Percentiles rank a stretch among this genome's conserved stretches.
phyloP scores from a whole-genome alignment of 2,888 invertebrate genomes.

The Nemotelus nigrinus region DNA sequence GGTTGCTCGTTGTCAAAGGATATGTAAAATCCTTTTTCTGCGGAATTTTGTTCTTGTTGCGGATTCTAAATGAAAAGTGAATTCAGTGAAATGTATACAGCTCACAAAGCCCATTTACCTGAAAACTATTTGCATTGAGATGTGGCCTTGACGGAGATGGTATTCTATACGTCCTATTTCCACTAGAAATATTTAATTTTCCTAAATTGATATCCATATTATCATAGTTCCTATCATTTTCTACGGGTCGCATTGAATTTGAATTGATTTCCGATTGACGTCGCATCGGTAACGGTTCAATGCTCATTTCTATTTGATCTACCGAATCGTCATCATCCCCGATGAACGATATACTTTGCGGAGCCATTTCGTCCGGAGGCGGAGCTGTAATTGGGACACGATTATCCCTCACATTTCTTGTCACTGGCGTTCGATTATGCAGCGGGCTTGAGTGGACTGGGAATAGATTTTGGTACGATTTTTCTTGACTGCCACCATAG shows the following conservation, averaged over 20 bases:
- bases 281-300: conserved; percentile 57
- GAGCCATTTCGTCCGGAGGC: conserved; percentile 88
- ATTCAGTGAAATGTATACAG: conserved; percentile 49
- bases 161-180: conserved; percentile 87
- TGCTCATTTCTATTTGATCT: conserved; percentile 63
- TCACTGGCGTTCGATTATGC: conserved; percentile 68
- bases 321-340: conserved; percentile 72
- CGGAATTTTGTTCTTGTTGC: conserved; percentile 63
- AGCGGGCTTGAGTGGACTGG: conserved; percentile 72
- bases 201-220: conserved; percentile 73
- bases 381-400: conserved; percentile 61
- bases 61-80: conserved; percentile 59
- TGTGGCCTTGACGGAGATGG: conserved; percentile 87
- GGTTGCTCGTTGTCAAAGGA: conserved; percentile 91
- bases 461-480: conserved; percentile 64
- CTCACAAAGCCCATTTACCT: conserved; percentile 57
- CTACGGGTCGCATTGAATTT: conserved; percentile 39
- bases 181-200: conserved; percentile 85
- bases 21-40: conserved; percentile 90
- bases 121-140: conserved; percentile 77
- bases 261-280: conserved; percentile 56
- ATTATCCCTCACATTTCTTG: conserved; percentile 54
- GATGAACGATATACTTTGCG: conserved; percentile 92
- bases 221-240: conserved; percentile 61
- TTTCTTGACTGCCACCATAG: conserved; percentile 67